A percentile compares a stretch with the other conserved stretches of the same genome.
These are phyloP conservation scores for Heliothis virescens DNA, from an alignment of 1,140 invertebrate genomes.

Conservation along the genomic window DNA sequence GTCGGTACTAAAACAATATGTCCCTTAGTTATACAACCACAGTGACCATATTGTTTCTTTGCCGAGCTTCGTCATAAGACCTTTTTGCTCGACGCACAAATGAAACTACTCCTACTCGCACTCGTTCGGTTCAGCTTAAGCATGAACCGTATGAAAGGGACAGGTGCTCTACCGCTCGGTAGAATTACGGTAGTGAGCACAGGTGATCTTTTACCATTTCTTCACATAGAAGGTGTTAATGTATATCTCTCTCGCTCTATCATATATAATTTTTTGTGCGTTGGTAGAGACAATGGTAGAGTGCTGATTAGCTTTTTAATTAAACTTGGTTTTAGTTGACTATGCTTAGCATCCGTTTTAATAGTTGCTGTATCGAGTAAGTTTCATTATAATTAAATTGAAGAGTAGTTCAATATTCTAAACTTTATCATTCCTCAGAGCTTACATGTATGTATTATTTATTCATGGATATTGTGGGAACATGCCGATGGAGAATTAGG, in stretches of 20 bases:
- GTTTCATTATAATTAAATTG: conserved; percentile 79
- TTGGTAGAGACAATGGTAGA: conserved; percentile 61
- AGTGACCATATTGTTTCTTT: conserved; percentile 55
- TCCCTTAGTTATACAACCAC: conserved; percentile 35
- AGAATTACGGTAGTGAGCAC: conserved; percentile 86
- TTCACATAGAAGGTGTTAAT: conserved; percentile 78
- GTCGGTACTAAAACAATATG: conserved; percentile 25
- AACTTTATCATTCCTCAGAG: conserved; percentile 63
- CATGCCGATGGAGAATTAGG: conserved; percentile 41
- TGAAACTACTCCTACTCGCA: conserved; percentile 85
- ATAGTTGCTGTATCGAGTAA: conserved; percentile 70
- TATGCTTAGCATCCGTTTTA: conserved; percentile 82
- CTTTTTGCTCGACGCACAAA: conserved; percentile 55
- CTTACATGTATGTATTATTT: conserved; percentile 57
- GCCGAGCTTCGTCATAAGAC: conserved; percentile 51
- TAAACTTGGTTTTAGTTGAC: conserved; percentile 77
- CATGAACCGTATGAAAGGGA: conserved; percentile 85
- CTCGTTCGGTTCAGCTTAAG: conserved; percentile 83
- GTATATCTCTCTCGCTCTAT: conserved; percentile 76
- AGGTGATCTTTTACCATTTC: conserved; percentile 86
- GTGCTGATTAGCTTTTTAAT: conserved; percentile 69
- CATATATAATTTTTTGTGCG: conserved; percentile 52
- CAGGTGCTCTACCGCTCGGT: conserved; percentile 83
- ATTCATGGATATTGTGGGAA: conserved; percentile 62
- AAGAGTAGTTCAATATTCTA: conserved; percentile 69